These are phyloP conservation scores for Ceratotherium simum DNA, from an alignment of 2,113 vertebrate genomes.

Conservation along the genomic window DNA sequence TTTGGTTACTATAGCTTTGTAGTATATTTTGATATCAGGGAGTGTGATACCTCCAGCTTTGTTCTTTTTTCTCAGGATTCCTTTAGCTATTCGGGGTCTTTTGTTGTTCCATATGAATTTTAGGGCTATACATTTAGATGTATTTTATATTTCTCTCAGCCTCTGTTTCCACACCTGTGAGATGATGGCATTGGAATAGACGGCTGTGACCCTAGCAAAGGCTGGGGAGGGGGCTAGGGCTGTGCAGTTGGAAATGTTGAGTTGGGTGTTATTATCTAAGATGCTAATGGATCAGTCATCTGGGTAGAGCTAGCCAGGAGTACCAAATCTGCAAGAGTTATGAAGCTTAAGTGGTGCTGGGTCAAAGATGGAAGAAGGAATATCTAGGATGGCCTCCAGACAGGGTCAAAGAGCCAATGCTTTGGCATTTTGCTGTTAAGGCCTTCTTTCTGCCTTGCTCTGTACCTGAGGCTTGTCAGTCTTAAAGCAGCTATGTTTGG, in stretches of 20 bases:
- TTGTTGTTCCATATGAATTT: too few relatives aligned
- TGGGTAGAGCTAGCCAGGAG: neutral
- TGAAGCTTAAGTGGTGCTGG: neutral
- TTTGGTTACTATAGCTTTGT: too few relatives aligned
- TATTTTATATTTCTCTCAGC: constrained; percentile 26
- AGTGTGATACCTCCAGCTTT: too few relatives aligned
- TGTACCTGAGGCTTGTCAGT: neutral
- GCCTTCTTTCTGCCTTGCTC: neutral
- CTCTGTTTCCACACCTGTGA: neutral
- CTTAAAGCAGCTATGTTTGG: neutral
- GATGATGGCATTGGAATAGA: neutral
- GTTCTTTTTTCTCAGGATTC: too few relatives aligned
- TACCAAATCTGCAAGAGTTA: neutral
- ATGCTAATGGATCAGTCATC: neutral
- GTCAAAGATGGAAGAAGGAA: neutral
- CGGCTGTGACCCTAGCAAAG: neutral
- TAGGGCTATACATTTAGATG: neutral
- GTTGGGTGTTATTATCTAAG: neutral
- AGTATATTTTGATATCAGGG: too few relatives aligned
- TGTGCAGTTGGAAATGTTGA: neutral
- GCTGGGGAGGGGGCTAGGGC: neutral
- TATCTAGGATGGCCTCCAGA: neutral
- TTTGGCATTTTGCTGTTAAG: constrained; percentile 8
- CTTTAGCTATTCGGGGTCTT: too few relatives aligned
- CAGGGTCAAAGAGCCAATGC: neutral